Evolutionary conservation across 2,888 invertebrate genomes (phyloP).

Genomic region (Romanomermis culicivorax): DNA sequence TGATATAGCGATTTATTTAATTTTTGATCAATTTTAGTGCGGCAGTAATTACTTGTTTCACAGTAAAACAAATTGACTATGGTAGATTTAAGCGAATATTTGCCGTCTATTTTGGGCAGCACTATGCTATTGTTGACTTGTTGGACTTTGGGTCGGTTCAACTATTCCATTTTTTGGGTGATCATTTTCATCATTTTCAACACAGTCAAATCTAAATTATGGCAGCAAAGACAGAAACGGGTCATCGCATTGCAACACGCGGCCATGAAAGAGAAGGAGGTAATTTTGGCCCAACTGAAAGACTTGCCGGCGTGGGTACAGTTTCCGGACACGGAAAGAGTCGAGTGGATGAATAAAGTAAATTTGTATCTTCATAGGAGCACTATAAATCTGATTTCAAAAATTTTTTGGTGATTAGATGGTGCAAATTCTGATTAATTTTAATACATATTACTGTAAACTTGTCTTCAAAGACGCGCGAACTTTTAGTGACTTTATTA

Average conservation of each 20-base stretch:
- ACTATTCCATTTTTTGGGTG: conserved; percentile 20
- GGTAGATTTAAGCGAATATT: conserved; percentile 6
- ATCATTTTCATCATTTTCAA: conserved; percentile 20
- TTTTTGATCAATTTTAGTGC: too few species aligned
- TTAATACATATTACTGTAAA: too few species aligned
- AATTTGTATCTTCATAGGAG: background rate
- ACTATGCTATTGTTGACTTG: conserved; percentile 17
- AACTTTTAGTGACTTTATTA: too few species aligned
- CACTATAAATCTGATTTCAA: too few species aligned
- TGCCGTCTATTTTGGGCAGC: conserved; percentile 18
- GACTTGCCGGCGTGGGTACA: conserved; percentile 29
- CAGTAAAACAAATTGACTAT: too few species aligned
- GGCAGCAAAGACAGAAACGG: conserved; percentile 22
- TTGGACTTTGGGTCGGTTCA: conserved; percentile 15
- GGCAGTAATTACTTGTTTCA: too few species aligned
- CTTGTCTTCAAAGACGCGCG: background rate
- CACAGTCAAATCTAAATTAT: conserved; percentile 22
- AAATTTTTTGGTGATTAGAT: too few species aligned
- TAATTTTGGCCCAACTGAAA: conserved; percentile 20
- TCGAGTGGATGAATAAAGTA: conserved; percentile 29
- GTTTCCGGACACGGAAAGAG: conserved; percentile 29
- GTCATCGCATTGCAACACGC: conserved; percentile 16
- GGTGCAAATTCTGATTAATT: too few species aligned
- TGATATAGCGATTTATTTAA: too few species aligned
- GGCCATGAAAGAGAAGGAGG: conserved; percentile 21